Evolutionary conservation across 64 coral and sea anemone genomes (phyloP).

Genomic region (Montipora efflorescens): DNA sequence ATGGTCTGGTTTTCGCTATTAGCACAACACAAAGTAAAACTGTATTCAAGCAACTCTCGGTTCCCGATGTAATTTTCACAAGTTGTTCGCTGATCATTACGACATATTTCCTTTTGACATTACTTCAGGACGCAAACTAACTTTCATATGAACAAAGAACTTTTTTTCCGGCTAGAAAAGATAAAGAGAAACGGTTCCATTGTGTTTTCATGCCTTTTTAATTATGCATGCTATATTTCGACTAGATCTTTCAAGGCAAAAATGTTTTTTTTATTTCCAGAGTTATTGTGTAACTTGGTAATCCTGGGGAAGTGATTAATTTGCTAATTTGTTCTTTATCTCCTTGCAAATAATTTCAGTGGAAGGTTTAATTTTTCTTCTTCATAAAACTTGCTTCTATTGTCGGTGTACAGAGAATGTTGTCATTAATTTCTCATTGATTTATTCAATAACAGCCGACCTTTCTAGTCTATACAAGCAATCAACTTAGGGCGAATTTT

Average conservation of each 20-base stretch:
- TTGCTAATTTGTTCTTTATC: background rate
- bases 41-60: background rate
- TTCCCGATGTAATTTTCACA: background rate
- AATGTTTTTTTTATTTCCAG: background rate
- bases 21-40: background rate
- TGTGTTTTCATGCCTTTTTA: background rate
- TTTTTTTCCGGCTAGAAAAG: constrained; percentile 25
- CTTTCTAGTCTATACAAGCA: background rate
- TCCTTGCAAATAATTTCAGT: too few species aligned
- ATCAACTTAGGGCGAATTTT: background rate
- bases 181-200: background rate
- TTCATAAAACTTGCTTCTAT: background rate
- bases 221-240: constrained; percentile 31
- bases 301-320: background rate
- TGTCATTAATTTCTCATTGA: background rate
- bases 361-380: background rate
- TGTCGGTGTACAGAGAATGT: background rate
- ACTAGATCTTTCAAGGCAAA: constrained; percentile 9
- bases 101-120: background rate
- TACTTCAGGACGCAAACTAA: background rate
- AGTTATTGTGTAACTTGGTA: constrained; percentile 17
- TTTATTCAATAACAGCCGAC: background rate
- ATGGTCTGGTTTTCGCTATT: background rate
- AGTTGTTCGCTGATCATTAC: background rate
- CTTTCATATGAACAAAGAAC: background rate